Conservation (phyloP, 2,113 vertebrate genomes). For the Elaphurus davidianus region DNA sequence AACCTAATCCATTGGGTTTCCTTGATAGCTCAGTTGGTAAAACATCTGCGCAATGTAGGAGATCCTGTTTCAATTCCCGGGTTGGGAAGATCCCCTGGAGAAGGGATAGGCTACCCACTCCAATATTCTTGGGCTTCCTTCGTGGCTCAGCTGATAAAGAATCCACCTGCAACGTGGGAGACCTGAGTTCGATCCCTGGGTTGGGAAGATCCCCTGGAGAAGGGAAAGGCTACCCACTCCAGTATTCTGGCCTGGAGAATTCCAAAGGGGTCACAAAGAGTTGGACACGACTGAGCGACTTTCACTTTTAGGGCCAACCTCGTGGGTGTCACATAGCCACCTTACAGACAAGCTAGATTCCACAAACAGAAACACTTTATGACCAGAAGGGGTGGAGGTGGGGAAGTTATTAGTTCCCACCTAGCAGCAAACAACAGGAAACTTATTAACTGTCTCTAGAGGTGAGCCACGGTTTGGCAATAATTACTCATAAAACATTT, state of each 20-base stretch:
- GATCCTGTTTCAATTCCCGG: not conserved
- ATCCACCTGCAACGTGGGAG: not conserved
- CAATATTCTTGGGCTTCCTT: not conserved
- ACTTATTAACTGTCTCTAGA: not conserved
- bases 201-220: not conserved
- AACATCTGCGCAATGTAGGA: not conserved
- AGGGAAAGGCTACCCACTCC: not conserved
- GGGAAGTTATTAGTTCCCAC: constrained; percentile 21
- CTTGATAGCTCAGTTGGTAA: not conserved
- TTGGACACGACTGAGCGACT: fast-evolving
- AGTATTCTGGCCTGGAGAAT: not conserved
- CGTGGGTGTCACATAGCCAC: not conserved
- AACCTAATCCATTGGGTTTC: not conserved
- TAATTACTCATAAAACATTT: constrained; percentile 3
- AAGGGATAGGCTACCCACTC: not conserved
- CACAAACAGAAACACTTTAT: not conserved
- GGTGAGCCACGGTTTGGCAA: not conserved
- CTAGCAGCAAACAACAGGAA: constrained; percentile 24
- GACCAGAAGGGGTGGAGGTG: not conserved
- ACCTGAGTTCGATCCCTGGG: not conserved
- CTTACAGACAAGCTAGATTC: not conserved
- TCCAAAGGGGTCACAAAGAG: not conserved
- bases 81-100: not conserved
- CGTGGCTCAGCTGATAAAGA: not conserved
- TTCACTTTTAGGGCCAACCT: not conserved